These are phyloP conservation scores for Campopleginae sp. DNA, from an alignment of 2,888 invertebrate genomes.

Conservation along the genomic window DNA sequence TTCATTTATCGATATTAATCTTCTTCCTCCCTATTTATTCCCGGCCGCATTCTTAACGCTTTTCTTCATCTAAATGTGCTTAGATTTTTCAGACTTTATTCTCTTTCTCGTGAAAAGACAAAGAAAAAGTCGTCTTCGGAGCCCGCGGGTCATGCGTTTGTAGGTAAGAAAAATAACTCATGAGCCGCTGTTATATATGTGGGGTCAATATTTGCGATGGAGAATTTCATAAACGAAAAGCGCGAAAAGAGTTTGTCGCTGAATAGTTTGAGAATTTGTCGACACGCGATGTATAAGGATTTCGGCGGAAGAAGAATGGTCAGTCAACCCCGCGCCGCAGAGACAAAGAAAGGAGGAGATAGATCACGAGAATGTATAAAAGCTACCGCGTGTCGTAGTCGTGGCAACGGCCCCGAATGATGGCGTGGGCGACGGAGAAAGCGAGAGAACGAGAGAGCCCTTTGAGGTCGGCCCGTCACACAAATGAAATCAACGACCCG, in stretches of 20 bases:
- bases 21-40: background rate
- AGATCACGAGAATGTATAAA: slow-evolving; percentile 35
- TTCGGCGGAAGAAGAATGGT: background rate
- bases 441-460: slow-evolving; percentile 28
- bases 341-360: background rate
- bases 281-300: slow-evolving; percentile 38
- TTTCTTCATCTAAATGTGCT: too few relatives aligned
- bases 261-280: slow-evolving; percentile 23
- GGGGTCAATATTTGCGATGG: background rate
- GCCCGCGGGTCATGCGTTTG: too few relatives aligned
- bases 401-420: slow-evolving; percentile 77
- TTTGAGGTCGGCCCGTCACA: slow-evolving; percentile 50
- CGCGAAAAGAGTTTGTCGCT: slow-evolving; percentile 17
- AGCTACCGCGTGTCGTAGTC: slow-evolving; percentile 70
- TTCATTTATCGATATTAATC: slow-evolving; percentile 9
- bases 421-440: slow-evolving; percentile 64
- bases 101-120: too few relatives aligned
- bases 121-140: too few relatives aligned
- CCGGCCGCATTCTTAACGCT: background rate
- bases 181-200: too few relatives aligned
- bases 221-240: slow-evolving; percentile 21
- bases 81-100: too few relatives aligned
- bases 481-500: slow-evolving; percentile 34
- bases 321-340: background rate
- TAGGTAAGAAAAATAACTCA: too few relatives aligned